Evolutionary conservation across 1,140 invertebrate species (phyloP).

Genomic region (Aphaenogaster floridana): DNA sequence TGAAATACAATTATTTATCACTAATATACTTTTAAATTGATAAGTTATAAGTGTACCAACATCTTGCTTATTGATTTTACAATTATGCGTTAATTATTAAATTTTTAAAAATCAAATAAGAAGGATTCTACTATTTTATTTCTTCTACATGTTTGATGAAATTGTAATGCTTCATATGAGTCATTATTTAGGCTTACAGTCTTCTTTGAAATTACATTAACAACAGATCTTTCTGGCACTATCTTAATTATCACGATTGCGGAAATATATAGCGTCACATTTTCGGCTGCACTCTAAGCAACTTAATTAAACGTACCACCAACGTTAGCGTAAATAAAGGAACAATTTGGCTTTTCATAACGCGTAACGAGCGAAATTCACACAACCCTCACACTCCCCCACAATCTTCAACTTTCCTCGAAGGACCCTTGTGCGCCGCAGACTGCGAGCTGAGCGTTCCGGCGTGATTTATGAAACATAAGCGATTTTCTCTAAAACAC

Average conservation of each 20-base stretch:
- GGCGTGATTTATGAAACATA: constrained; percentile 72
- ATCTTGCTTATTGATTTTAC: background rate
- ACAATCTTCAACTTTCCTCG: constrained; percentile 47
- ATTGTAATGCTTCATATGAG: background rate
- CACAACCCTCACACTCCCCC: constrained; percentile 39
- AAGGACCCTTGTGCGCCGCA: constrained; percentile 47
- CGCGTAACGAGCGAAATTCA: constrained; percentile 65
- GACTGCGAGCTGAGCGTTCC: constrained; percentile 12
- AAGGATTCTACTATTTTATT: background rate
- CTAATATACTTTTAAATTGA: background rate
- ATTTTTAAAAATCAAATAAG: background rate
- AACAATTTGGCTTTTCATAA: constrained; percentile 44
- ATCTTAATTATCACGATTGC: constrained; percentile 8
- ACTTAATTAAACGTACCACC: constrained; percentile 26
- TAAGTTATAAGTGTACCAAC: background rate
- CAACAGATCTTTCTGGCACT: background rate
- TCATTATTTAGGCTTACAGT: constrained; percentile 1
- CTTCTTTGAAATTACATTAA: constrained; percentile 2
- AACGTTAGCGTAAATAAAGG: constrained; percentile 14
- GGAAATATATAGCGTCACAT: background rate
- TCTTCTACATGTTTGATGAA: background rate
- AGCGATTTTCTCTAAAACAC: constrained; percentile 73
- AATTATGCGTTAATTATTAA: background rate
- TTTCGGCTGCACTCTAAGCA: constrained; percentile 2
- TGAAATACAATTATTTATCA: background rate